Conservation (phyloP, 2,797 vertebrate species). For the Eleutherodactylus coqui region DNA sequence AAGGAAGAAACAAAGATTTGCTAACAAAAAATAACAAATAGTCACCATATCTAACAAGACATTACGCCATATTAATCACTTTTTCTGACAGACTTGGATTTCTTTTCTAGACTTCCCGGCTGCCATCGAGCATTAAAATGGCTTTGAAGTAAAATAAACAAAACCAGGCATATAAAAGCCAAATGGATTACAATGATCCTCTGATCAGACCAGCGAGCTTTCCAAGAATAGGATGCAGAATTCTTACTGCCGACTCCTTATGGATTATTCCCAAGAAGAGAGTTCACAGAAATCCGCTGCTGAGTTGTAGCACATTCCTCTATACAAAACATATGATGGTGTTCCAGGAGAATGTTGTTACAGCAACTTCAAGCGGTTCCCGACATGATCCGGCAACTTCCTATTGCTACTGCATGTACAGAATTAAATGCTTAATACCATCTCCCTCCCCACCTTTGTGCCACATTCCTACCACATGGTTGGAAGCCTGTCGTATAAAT, state of each 20-base stretch:
- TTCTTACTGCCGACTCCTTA: not conserved
- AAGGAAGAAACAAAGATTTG: not conserved
- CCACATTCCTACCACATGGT: not conserved
- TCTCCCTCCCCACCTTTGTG: not conserved
- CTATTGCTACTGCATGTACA: not conserved
- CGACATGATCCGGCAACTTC: not conserved
- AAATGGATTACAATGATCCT: constrained; percentile 24
- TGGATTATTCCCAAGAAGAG: constrained; percentile 1
- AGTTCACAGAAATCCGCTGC: constrained; percentile 1
- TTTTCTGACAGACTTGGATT: constrained; percentile 2
- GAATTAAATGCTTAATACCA: too few relatives aligned
- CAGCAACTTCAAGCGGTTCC: not conserved
- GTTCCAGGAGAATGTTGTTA: not conserved
- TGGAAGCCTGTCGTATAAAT: not conserved
- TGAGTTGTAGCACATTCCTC: not conserved
- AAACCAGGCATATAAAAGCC: not conserved
- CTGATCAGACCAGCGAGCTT: not conserved
- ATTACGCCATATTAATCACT: not conserved
- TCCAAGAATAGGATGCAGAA: constrained; percentile 10
- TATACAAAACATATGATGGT: not conserved
- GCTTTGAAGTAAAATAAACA: constrained; percentile 27
- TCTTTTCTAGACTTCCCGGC: not conserved
- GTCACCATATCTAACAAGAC: not conserved
- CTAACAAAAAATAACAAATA: too few relatives aligned
- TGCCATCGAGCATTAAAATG: constrained; percentile 8